Evolutionary conservation across 2,797 vertebrate species (phyloP).

Genomic region (Anniella stebbinsi): DNA sequence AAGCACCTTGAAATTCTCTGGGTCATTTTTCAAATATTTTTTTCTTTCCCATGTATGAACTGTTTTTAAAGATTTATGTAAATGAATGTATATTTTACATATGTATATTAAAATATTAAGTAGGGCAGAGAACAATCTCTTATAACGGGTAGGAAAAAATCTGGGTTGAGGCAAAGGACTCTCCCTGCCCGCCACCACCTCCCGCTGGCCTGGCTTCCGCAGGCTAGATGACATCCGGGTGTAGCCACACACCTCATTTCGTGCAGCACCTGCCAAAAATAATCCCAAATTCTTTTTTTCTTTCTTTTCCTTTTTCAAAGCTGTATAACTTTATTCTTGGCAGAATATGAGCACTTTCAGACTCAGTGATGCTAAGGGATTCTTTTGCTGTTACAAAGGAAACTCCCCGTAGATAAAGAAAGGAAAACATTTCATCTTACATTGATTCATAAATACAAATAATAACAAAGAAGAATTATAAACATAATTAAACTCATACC

Average conservation of each 20-base stretch:
- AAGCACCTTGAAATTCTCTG: neutral
- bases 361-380: slow-evolving; percentile 75
- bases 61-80: neutral
- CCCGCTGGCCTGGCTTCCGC: too few species aligned
- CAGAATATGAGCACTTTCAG: slow-evolving; percentile 74
- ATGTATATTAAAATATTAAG: too few species aligned
- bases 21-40: neutral
- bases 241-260: too few species aligned
- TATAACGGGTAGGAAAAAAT: too few species aligned
- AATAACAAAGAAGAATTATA: too few species aligned
- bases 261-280: too few species aligned
- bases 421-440: slow-evolving; percentile 71
- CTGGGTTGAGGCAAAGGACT: too few species aligned
- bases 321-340: slow-evolving; percentile 78
- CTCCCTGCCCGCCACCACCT: too few species aligned
- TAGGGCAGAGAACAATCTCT: neutral
- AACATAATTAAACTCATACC: too few species aligned
- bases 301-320: slow-evolving; percentile 42
- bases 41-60: neutral
- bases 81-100: neutral
- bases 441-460: too few species aligned
- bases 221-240: too few species aligned
- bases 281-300: too few species aligned
- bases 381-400: slow-evolving; percentile 68
- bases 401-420: slow-evolving; percentile 77